Evolutionary conservation across 1,140 invertebrate species (phyloP).

Genomic region (Heterodera schachtii): DNA sequence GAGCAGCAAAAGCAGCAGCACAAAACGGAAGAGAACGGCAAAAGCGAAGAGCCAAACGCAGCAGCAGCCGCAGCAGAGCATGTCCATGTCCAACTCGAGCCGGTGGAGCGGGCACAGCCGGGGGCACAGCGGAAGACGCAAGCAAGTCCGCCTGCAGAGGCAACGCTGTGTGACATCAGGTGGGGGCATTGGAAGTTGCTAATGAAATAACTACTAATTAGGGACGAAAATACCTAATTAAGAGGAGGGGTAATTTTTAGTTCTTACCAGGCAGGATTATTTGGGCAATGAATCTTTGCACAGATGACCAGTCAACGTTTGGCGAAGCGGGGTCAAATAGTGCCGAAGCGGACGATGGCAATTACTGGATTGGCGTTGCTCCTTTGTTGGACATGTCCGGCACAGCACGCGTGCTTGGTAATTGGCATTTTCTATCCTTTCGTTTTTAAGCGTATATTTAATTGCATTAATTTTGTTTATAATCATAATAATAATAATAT

Average conservation of each 20-base stretch:
- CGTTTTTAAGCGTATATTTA: too few species aligned
- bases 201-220: too few species aligned
- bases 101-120: constrained; percentile 5
- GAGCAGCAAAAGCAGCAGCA: background rate
- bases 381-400: constrained; percentile 39
- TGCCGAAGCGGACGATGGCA: background rate
- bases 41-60: background rate
- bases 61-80: background rate
- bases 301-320: background rate
- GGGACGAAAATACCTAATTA: too few species aligned
- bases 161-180: constrained; percentile 18
- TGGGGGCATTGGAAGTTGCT: background rate
- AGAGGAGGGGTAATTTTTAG: too few species aligned
- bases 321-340: background rate
- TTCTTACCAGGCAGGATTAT: too few species aligned
- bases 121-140: constrained; percentile 19
- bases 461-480: background rate
- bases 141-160: constrained; percentile 25
- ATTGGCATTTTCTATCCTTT: too few species aligned
- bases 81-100: background rate
- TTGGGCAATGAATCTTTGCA: background rate
- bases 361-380: constrained; percentile 40
- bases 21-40: background rate
- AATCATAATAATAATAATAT: constrained; percentile 7
- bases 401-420: constrained; percentile 37